Percentiles rank a stretch among this genome's conserved stretches.
These are phyloP conservation scores for Otolemur crassicaudatus DNA, from an alignment of 2,797 vertebrate species.

Conservation along the genomic window DNA sequence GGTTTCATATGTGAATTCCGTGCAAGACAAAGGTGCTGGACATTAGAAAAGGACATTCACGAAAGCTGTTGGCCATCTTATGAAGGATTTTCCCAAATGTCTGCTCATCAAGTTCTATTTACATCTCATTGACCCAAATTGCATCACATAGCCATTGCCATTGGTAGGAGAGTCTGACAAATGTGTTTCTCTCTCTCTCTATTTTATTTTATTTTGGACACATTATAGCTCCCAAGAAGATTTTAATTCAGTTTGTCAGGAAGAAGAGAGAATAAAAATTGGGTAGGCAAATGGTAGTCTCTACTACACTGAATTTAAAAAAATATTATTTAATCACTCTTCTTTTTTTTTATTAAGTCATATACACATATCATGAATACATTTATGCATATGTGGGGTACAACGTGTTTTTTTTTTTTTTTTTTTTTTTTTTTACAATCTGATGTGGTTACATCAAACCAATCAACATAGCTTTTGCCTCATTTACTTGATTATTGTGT, in stretches of 20 bases:
- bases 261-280: background rate
- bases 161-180: background rate
- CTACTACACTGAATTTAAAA: background rate
- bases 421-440: too few species aligned
- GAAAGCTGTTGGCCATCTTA: background rate
- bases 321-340: background rate
- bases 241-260: background rate
- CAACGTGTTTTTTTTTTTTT: too few species aligned
- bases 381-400: too few species aligned
- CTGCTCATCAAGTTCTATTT: background rate
- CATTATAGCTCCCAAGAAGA: background rate
- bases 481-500: too few species aligned
- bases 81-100: background rate
- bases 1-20: background rate
- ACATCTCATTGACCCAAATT: background rate
- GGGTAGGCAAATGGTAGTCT: background rate
- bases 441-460: too few species aligned
- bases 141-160: background rate
- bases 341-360: background rate
- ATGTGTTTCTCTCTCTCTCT: background rate
- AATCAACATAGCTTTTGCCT: too few species aligned
- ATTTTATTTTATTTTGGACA: background rate
- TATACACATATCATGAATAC: too few species aligned
- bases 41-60: background rate
- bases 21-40: background rate